phyloP scores from a whole-genome alignment of 1,140 invertebrate genomes.

The Drosophila nikananu region DNA sequence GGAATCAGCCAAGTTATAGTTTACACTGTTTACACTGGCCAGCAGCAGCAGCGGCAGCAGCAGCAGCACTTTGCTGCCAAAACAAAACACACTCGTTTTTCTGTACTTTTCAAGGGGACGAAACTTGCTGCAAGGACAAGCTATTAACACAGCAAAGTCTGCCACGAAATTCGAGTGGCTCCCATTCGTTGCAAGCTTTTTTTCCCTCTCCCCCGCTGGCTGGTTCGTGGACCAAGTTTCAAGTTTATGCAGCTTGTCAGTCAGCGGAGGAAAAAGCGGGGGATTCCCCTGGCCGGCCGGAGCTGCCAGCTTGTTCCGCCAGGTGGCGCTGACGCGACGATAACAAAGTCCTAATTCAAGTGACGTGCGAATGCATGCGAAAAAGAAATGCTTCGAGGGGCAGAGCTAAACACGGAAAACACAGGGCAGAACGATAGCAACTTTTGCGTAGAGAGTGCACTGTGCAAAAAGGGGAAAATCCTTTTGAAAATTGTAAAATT shows the following conservation, averaged over 20 bases:
- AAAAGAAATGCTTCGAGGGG: conserved; percentile 24
- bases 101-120: not conserved
- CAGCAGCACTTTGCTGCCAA: conserved; percentile 75
- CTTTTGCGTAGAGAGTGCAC: conserved; percentile 21
- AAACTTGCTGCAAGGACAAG: conserved; percentile 65
- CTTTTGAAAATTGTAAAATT: not conserved
- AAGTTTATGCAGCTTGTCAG: conserved; percentile 60
- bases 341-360: conserved; percentile 70
- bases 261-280: conserved; percentile 2
- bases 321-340: conserved; percentile 68
- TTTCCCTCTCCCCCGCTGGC: conserved; percentile 19
- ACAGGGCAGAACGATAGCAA: conserved; percentile 1
- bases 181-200: conserved; percentile 52
- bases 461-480: not conserved
- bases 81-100: conserved; percentile 70
- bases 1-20: conserved; percentile 69
- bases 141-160: conserved; percentile 74
- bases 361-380: conserved; percentile 57
- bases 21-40: conserved; percentile 77
- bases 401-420: conserved; percentile 23
- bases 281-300: conserved; percentile 11
- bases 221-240: conserved; percentile 64
- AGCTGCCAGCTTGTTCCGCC: conserved; percentile 64
- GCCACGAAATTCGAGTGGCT: conserved; percentile 74
- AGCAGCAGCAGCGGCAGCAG: conserved; percentile 32